A percentile compares a stretch with the other conserved stretches of the same genome.
These are phyloP conservation scores for Podocnemis expansa DNA, from an alignment of 2,113 vertebrate species.

Conservation along the genomic window DNA sequence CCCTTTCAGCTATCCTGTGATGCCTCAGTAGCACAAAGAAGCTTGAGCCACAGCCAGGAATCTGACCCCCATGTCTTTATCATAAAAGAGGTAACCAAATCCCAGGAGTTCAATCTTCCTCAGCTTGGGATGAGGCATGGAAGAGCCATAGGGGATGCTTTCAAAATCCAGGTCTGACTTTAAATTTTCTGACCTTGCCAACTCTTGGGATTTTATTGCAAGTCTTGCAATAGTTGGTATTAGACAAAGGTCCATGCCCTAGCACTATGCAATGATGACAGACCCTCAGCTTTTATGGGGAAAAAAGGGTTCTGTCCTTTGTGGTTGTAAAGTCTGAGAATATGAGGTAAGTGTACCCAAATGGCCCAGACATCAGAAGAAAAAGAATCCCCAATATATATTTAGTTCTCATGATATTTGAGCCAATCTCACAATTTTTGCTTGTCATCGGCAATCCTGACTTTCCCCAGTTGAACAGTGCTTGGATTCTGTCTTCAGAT, in stretches of 20 bases:
- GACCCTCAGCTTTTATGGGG: background rate
- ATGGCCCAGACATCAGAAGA: background rate
- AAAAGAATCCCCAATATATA: background rate
- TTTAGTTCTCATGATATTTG: background rate
- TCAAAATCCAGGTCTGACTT: background rate
- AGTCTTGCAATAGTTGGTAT: background rate
- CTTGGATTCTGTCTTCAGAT: background rate
- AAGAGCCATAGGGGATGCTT: background rate
- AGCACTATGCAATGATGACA: background rate
- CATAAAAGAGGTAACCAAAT: background rate
- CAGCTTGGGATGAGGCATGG: background rate
- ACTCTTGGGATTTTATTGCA: background rate
- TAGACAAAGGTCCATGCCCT: background rate
- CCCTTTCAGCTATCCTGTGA: background rate
- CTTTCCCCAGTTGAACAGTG: background rate
- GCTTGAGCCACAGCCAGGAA: background rate
- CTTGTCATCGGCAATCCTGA: background rate
- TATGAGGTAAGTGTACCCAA: background rate
- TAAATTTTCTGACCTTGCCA: background rate
- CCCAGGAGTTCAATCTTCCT: background rate
- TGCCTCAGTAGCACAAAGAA: background rate
- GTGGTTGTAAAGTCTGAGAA: background rate
- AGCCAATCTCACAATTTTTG: background rate
- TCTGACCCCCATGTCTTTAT: background rate
- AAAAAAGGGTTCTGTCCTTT: background rate